Evolutionary conservation across 37 sponge, comb jelly and placozoan species (phyloP), one percentile per base, ranked within the genome.

Genomic region (Cladorhizidae sp.): DNA sequence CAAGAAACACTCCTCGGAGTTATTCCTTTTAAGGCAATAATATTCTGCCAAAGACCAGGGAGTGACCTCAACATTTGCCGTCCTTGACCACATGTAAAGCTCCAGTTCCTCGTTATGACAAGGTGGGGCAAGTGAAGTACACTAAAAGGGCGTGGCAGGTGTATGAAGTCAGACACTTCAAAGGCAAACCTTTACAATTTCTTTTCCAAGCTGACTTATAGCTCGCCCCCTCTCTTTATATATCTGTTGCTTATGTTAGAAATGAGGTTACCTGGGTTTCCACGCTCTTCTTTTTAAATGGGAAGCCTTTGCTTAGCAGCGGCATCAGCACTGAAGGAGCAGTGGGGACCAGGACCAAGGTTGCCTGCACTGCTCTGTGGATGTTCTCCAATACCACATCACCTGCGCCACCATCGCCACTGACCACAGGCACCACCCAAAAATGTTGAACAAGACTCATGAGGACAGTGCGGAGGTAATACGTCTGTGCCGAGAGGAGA

Each of bases 401-500:
- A 1, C 51, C 35, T 43, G 26, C 59, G 11, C 26, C 39, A 1
- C 3, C 55, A 5, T 21, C 45, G 14, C 28, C 26, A 33, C 3
- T 17, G 36, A 37, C 39, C 1, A 26, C 39, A 22, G 74, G 56
- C 28, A 59, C 8, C 12, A 61, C 14, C 42, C 77, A 76, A 18
- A 76, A 39, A 35, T 72, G 79, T 26, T 59, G 36, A 12, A 87
- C 43, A 20, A 92, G 72, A 79, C 76, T 70, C 42, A 38, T 28
- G 22, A 92, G 77, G 42, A 80, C 59, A 23, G 83, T 64, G 22
- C 78, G 65, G 54, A 83, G 87, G 40, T 86, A 94, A 72, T 32
- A 80, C 56, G 91, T 79, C 55, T 94, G 91, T 37, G 85, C 88
- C 22, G 94, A 77, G 36, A 94, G 57, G 20, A 94, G 77, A 26